Evolutionary conservation across 2,113 vertebrate genomes (phyloP), one percentile per base, ranked within the genome.

Genomic region (Oreochromis tanganicae): DNA sequence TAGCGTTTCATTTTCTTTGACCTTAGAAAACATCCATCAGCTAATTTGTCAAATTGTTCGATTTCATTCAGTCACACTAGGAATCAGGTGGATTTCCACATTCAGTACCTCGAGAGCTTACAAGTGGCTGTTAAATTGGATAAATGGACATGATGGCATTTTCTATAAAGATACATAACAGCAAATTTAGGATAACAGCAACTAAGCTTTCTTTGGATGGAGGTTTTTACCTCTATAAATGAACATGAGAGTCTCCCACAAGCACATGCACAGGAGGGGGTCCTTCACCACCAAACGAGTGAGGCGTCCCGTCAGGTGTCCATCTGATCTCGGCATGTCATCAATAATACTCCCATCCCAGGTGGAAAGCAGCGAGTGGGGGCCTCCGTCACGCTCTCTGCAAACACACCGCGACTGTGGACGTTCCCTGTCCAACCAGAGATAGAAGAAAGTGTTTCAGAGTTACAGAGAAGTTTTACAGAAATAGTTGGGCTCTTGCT

Each of bases 231-330:
- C 98, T 98, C 98, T 97, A 89, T 99, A 99, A 87, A 99, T 97
- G 95, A 99, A 99, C 97, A 96, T 98, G 73, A 99, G 97, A 41
- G 98, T 97, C 94, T 99, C 97, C 54, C 97, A 97, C 79, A 99
- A 94, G 92, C 98, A 99, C 36, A 96, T 96, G 83, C 97, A 98
- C 94, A 99, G 97, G 87, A 97, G 73, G 1, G 93, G 93, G 54
- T 99, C 98, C 96, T 98, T 99, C 88, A 99, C 98, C 50, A 98
- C 92, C 81, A 99, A 97, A 17, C 97, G 97, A 50, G 97, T 93
- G 0, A 98, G 97, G 0, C 96, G 96, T 84, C 96, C 96, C 0
- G 94, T 87, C 84, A 92, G 54, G 86, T 96, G 96, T 32, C 95
- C 96, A 14, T 96, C 96, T 81, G 93, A 80, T 94, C 95, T 2